Base-by-base conservation (phyloP, 37 sponge, comb jelly and placozoan genomes). In the Crambe crambe region DNA sequence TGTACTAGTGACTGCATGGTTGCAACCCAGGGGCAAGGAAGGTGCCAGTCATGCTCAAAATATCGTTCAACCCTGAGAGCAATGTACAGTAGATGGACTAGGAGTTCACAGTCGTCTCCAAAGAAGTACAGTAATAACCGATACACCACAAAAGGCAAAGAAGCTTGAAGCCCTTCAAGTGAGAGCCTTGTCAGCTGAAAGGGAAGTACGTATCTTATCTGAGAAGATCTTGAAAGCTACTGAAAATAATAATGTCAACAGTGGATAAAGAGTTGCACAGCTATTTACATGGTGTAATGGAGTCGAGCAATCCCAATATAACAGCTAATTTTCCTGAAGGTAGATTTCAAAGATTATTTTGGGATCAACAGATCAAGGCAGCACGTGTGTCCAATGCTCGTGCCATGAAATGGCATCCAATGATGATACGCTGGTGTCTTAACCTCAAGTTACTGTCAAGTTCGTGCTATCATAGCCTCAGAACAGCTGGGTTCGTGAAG, bases 371-470 rank as follows among this genome's bases (percentile, higher is more conserved):
- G 36, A 20, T 71, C n/a, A 23, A 81, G 40, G 82, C 82, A 10
- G 66, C 74, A 2, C 6, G 37, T 27, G 74, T 43, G 1, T 76
- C 59, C 20, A 43, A 85, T 62, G 54, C 73, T 9, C 70, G 56
- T 36, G 68, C 64, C 44, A 74, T 86, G 66, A 44, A 67, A 20
- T 86, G 87, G 80, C 87, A 86, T 59, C 87, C 87, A 29, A n/a
- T 72, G 21, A 85, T 77, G 79, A 77, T 78, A 22, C 70, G 71
- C 37, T 86, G 80, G 80, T 79, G 75, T 74, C 30, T 79, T 3
- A 74, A 80, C 27, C 60, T 86, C 22, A 78, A 86, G 39, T 39
- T 39, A 61, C 34, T 35, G 57, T 68, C 81, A 68, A 34, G 35
- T 72, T 65, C 39, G 10, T 86, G 9, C 79, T 86, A 80, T 65